Evolutionary conservation across 2,797 vertebrate species (phyloP), one percentile per base, ranked within the genome.

Genomic region (Otolemur crassicaudatus): DNA sequence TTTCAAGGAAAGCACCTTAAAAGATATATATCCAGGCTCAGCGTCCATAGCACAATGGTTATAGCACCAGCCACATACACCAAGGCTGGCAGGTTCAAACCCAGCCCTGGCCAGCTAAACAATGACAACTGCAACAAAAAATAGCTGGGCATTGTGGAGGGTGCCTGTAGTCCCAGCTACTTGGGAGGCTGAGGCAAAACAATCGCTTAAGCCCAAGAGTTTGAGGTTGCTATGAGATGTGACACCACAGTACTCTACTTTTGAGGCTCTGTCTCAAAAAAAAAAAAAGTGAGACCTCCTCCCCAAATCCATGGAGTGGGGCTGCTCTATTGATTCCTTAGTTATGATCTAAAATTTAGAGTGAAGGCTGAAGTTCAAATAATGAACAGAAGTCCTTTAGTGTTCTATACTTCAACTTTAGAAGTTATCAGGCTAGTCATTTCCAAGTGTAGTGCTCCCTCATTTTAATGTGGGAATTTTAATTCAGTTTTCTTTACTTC

Each of bases 391-490:
- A 65, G 43, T 16, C 87, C 49, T 40, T 77, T 87, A 92, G 73
- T 34, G 20, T 40, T 58, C 25, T 19, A 84, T 5, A 75, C 14
- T 83, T 94, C 14, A 92, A 90, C 43, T 91, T 95, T 46, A 91
- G 3, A 82, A 95, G 73, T 31, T 56, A 3, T 65, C 58, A 46
- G 27, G 60, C 43, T 1, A 70, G 7, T 91, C 81, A 95, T 80
- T 85, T 95, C 40, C 58, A 92, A 73, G 8, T 46, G 5, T 7
- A 82, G 0, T 46, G 6, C 23, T 90, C 40, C 17, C 5, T 67
- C 5, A 58, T 91, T 85, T 91, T 82, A 95, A 85, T 37, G 69
- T 31, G 17, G 43, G 12, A 73, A 82, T 85, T 84, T 82, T 90
- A 19, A 25, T 70, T 67, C 65, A 80, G 46, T 60, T 94, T 53